phyloP scores from a whole-genome alignment of 1,140 invertebrate species.

The Elymnias hypermnestra region DNA sequence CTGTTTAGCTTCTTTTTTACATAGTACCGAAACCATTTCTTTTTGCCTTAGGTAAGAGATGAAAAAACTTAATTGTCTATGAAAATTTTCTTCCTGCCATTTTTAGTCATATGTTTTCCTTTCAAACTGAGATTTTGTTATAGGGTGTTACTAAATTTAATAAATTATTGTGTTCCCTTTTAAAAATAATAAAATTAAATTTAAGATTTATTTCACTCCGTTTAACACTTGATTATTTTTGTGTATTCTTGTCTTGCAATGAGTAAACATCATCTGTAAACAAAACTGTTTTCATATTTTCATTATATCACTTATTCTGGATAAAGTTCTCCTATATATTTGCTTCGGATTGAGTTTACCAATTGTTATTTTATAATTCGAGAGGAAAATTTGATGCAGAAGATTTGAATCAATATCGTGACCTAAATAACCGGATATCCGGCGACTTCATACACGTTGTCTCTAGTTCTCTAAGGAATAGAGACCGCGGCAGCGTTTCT shows the following conservation, averaged over 20 bases:
- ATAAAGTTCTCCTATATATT: background rate
- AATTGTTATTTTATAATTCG: background rate
- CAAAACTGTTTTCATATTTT: background rate
- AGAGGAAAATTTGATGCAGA: conserved; percentile 19
- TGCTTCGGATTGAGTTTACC: background rate
- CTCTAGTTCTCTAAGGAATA: conserved; percentile 63
- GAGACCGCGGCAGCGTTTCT: conserved; percentile 70
- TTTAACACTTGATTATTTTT: background rate
- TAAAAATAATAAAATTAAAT: conserved; percentile 47
- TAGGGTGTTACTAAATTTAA: conserved; percentile 47
- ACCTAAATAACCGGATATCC: conserved; percentile 61
- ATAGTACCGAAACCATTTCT: too few relatives aligned
- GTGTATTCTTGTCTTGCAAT: background rate
- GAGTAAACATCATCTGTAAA: background rate
- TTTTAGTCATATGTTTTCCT: conserved; percentile 69
- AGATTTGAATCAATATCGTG: conserved; percentile 51
- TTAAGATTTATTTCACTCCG: conserved; percentile 19
- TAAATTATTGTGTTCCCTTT: conserved; percentile 60
- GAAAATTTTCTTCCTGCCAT: conserved; percentile 54
- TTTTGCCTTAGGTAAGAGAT: background rate
- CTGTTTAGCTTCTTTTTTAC: too few relatives aligned
- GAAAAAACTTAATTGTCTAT: conserved; percentile 48
- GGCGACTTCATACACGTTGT: conserved; percentile 68
- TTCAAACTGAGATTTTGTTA: conserved; percentile 59
- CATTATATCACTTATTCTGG: background rate